Percentiles rank a stretch among this genome's conserved stretches.
These are phyloP conservation scores for Nasonia longicornis DNA, from an alignment of 1,140 invertebrate species.

Conservation along the genomic window DNA sequence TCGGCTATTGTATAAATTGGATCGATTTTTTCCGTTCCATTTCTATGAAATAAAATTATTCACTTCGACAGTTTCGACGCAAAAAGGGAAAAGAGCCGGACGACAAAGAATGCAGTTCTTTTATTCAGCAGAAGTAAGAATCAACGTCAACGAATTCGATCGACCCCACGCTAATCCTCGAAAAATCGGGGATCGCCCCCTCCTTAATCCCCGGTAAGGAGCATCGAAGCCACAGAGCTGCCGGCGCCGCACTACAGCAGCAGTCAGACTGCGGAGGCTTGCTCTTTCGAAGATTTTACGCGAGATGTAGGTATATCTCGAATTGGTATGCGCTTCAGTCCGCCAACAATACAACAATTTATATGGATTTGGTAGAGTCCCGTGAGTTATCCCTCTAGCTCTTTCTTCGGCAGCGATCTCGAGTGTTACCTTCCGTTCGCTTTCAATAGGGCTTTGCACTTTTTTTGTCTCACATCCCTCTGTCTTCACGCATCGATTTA, in stretches of 20 bases:
- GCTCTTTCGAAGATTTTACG: conserved; percentile 55
- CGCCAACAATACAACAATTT: conserved; percentile 68
- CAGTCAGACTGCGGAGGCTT: conserved; percentile 17
- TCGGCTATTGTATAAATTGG: neutral
- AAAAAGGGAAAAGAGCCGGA: neutral
- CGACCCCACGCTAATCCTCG: conserved; percentile 31
- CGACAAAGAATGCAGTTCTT: neutral
- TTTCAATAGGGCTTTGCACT: conserved; percentile 62
- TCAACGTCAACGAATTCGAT: conserved; percentile 36
- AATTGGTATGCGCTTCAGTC: conserved; percentile 63
- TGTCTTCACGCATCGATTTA: conserved; percentile 43
- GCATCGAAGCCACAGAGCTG: conserved; percentile 34
- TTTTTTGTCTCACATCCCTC: conserved; percentile 46
- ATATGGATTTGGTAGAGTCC: conserved; percentile 67
- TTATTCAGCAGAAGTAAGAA: conserved; percentile 16
- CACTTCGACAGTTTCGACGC: neutral
- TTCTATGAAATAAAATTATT: neutral
- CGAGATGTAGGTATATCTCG: conserved; percentile 54
- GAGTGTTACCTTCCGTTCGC: conserved; percentile 66
- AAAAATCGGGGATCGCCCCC: conserved; percentile 38
- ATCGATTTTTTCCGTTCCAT: neutral
- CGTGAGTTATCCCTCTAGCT: conserved; percentile 62
- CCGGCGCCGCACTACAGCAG: neutral
- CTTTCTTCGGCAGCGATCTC: conserved; percentile 56
- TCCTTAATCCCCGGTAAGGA: conserved; percentile 40